A percentile compares a stretch with the other conserved stretches of the same genome.
Conservation (phyloP, 1,140 invertebrate species). For the Cherax quadricarinatus region DNA sequence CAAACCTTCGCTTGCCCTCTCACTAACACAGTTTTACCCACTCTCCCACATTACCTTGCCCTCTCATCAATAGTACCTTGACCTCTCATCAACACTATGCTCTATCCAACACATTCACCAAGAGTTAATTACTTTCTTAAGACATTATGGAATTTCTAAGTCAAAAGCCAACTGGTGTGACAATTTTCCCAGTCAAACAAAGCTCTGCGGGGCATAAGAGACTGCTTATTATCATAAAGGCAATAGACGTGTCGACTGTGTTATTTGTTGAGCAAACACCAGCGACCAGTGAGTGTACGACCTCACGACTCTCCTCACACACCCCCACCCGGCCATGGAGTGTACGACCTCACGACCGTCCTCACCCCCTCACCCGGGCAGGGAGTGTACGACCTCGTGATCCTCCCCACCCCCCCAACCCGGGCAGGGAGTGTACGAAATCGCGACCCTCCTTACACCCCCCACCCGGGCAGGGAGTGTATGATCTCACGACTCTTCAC, state of each 20-base stretch:
- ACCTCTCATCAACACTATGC: background rate
- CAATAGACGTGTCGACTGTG: slow-evolving; percentile 54
- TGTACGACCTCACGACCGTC: background rate
- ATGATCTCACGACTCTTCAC: too few species aligned
- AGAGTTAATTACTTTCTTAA: too few species aligned
- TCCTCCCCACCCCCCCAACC: too few species aligned
- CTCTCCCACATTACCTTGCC: background rate
- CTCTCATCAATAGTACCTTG: background rate
- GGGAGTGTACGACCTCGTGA: too few species aligned
- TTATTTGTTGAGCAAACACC: slow-evolving; percentile 57
- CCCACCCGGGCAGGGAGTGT: too few species aligned
- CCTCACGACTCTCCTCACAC: too few species aligned
- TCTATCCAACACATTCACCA: background rate
- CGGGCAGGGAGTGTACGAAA: too few species aligned
- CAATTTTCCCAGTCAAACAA: slow-evolving; percentile 27
- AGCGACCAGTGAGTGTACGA: slow-evolving; percentile 2
- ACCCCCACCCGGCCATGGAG: too few species aligned
- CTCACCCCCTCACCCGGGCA: too few species aligned
- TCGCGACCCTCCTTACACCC: too few species aligned
- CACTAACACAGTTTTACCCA: background rate
- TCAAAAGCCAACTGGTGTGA: background rate
- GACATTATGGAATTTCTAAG: too few species aligned
- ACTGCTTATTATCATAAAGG: slow-evolving; percentile 58
- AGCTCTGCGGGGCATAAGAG: slow-evolving; percentile 31
- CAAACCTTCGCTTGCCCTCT: background rate